These are phyloP conservation scores for Phodopus roborovskii DNA, from an alignment of 2,113 vertebrate species.

Conservation along the genomic window DNA sequence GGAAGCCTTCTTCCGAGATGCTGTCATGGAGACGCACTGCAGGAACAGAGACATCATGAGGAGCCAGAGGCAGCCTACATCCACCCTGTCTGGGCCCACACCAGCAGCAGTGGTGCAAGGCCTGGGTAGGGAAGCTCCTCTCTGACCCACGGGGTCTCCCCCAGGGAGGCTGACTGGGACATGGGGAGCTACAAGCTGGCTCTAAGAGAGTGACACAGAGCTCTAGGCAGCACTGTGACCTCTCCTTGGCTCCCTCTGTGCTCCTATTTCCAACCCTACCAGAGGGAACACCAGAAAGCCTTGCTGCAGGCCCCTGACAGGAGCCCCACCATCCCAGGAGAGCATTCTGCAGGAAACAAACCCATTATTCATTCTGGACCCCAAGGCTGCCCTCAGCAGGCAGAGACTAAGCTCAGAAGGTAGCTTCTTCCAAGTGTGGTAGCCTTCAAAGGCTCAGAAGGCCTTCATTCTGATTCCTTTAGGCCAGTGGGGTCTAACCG, in stretches of 20 bases:
- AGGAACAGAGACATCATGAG: conserved; percentile 64
- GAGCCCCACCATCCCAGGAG: not conserved
- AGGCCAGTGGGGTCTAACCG: rapidly evolving
- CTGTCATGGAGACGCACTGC: conserved; percentile 97
- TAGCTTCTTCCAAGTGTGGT: rapidly evolving
- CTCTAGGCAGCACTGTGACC: not conserved
- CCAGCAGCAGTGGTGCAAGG: not conserved
- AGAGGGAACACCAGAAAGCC: not conserved
- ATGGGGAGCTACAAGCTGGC: not conserved
- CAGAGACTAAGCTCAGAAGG: not conserved
- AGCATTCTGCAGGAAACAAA: not conserved
- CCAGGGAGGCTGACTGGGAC: not conserved
- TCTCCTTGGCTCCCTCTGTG: not conserved
- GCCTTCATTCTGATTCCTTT: too few relatives aligned
- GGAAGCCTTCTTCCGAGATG: conserved; percentile 97
- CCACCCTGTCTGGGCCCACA: not conserved
- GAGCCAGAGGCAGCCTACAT: not conserved
- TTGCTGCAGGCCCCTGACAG: not conserved
- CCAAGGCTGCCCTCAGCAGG: too few relatives aligned
- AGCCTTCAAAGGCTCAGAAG: not conserved
- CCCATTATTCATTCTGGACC: not conserved
- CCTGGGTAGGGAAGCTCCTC: not conserved
- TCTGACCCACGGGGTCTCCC: not conserved
- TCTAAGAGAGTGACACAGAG: not conserved
- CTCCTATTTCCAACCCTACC: not conserved